Evolutionary conservation across 2,888 invertebrate genomes (phyloP), one percentile per base, ranked within the genome.

Genomic region (Anagyrus pseudococci): DNA sequence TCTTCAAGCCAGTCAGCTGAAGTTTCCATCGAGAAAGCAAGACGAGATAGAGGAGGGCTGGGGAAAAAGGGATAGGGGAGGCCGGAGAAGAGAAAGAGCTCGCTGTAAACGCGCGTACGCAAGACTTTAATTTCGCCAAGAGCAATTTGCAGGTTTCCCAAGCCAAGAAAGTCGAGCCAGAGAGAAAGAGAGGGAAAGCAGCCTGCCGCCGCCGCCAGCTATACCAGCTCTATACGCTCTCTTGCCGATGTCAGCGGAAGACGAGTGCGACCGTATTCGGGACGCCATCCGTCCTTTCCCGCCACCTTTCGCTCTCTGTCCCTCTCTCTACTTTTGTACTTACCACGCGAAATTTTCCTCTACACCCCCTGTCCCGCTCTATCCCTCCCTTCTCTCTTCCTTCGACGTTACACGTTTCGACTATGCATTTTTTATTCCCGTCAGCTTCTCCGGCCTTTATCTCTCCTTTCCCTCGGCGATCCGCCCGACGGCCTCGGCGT

Each of bases 61-160:
- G n/a, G n/a, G n/a, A n/a, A n/a, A n/a, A n/a, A n/a, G n/a, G n/a
- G n/a, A n/a, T n/a, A n/a, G n/a, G n/a, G n/a, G n/a, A n/a, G n/a
- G 44, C 41, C 52, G 41, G 41, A 41, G 23, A 15, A 8, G 17
- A 25, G 44, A 62, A 41, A 49, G 41, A 47, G 17, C 33, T 19
- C 13, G 25, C 13, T 17, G 37, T 44, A 41, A 23, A 55, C 60
- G 48, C 57, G 59, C 20, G 17, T 22, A 26, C 13, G 61, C 48
- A 56, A 58, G 56, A 66, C 56, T 59, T 57, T 67, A 61, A 69
- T 69, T 68, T 69, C 29, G 67, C 67, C 67, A 26, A 66, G 60
- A 71, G 62, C 66, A 66, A 69, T 68, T 72, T 71, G 64, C 70
- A 72, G 72, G 66, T 72, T 58, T 53, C n/a, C 47, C 55, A 33